These are phyloP conservation scores for Stomorhina lunata DNA, from an alignment of 2,888 invertebrate genomes.

Conservation along the genomic window DNA sequence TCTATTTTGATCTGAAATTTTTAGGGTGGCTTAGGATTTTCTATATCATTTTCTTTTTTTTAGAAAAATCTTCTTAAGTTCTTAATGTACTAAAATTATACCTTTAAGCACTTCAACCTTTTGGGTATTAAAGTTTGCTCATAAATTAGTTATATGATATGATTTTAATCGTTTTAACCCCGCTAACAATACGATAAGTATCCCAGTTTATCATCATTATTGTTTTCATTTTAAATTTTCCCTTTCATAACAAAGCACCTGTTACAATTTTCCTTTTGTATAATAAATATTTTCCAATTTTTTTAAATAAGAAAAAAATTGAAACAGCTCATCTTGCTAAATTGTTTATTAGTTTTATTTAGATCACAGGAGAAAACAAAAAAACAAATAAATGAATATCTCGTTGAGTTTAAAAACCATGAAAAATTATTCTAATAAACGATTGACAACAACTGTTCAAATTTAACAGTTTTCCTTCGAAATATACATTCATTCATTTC, in stretches of 20 bases:
- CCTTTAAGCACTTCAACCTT: no score
- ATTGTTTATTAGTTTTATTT: conserved; percentile 51
- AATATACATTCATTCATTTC: no score
- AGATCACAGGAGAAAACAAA: no score
- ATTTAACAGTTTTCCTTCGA: no score
- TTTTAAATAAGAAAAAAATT: not conserved
- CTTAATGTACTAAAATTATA: no score
- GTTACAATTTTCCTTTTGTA: not conserved
- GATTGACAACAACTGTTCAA: conserved; percentile 58
- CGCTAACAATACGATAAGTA: not conserved
- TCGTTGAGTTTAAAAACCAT: conserved; percentile 42
- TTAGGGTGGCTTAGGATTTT: no score
- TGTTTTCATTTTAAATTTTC: not conserved
- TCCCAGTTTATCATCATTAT: conserved; percentile 14
- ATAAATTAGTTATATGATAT: not conserved
- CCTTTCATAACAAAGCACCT: conserved; percentile 12
- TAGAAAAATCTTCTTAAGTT: no score
- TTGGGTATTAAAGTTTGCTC: not conserved
- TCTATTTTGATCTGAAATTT: no score
- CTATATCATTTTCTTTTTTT: no score
- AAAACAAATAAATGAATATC: conserved; percentile 13
- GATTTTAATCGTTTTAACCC: not conserved
- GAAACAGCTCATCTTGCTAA: conserved; percentile 31
- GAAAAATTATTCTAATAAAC: conserved; percentile 52
- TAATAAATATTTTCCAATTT: not conserved